Evolutionary conservation across 2,888 invertebrate species (phyloP), one percentile per base, ranked within the genome.

Genomic region (Ennomos fuscantarius): DNA sequence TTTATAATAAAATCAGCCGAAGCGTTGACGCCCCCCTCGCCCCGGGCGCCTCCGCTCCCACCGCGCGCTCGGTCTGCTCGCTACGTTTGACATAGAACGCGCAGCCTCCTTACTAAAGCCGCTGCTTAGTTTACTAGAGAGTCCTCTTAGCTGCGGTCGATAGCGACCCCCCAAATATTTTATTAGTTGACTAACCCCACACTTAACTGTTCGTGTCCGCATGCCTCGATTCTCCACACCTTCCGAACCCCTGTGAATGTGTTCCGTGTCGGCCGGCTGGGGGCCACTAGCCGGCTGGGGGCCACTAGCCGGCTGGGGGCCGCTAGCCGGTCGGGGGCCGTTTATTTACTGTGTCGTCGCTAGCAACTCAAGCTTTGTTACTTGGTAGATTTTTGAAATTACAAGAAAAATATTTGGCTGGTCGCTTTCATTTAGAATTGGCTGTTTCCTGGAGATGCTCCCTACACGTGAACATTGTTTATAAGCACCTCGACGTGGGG

Each of bases 351-450:
- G 77, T 74, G 79, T 81, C 78, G 80, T 78, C 81, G 87, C 87
- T 87, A 84, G 87, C 84, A 86, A 83, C 81, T 83, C 71, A 80
- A 81, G 84, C 84, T 84, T 83, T 79, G 76, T 76, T 81, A 78
- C 75, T 76, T 59, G 68, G 82, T 83, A 84, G 82, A 81, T 67
- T 76, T 71, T 69, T 70, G 68, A 73, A 40, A 54, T 63, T 69
- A 65, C 71, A 72, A 60, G 40, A 72, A 79, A 79, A 86, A 88
- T 86, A 86, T 87, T 86, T 86, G 89, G 86, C 85, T 85, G 89
- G 85, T 85, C 87, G 88, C 87, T 89, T 87, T 76, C 72, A 72
- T 78, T 79, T 87, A 88, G 86, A 82, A 73, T 83, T 87, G 87
- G 87, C 87, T 89, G 89, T 84, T 84, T 78, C 75, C 72, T 79